Base-by-base conservation (phyloP, 1,140 invertebrate species). In the Solen grandis region DNA sequence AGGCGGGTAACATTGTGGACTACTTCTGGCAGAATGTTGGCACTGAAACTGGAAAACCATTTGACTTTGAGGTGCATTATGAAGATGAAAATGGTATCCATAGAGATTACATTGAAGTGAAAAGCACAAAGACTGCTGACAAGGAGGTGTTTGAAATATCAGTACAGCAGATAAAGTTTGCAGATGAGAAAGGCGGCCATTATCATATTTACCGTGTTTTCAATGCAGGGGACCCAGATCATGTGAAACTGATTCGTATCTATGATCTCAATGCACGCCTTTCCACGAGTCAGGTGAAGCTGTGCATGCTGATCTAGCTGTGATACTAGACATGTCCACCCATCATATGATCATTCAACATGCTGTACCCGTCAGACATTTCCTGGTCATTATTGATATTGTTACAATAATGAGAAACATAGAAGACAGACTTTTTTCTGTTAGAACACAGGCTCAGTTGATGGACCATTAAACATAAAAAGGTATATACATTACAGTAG, bases 111-210 rank as follows among this genome's bases (percentile, higher is more conserved):
- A 75, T 85, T 27, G 86, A 87, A 79, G 88, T 89, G 27, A 91
- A 91, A 70, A 86, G 86, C 33, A 91, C 90, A 0, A 27, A 78
- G 25, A 84, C 86, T 4, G 81, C 85, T 27, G 68, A 84, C 31
- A 91, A 90, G 60, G 85, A 85, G 46, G 75, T 87, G 19, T 91
- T 91, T 83, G 88, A 88, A 46, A 89, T 90, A 54, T 90, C 89
- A 10, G 54, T 83, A 3, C 84, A 84, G 31, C 86, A 91, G 68
- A 79, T 91, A 3, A 75, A 87, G 60, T 91, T 90, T 85, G 90
- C 90, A 2, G 63, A 84, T 10, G 79, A 88, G 38, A 75, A 86
- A 36, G 84, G 84, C n/a, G 84, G 87, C 19, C 73, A 75, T n/a
- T 91, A 86, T 62, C 87, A 90, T 62, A 85, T 91, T 10, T 91